Evolutionary conservation across 30 jellyfish, hydroid and myxozoan species (phyloP).

Genomic region (Sanderia malayensis): DNA sequence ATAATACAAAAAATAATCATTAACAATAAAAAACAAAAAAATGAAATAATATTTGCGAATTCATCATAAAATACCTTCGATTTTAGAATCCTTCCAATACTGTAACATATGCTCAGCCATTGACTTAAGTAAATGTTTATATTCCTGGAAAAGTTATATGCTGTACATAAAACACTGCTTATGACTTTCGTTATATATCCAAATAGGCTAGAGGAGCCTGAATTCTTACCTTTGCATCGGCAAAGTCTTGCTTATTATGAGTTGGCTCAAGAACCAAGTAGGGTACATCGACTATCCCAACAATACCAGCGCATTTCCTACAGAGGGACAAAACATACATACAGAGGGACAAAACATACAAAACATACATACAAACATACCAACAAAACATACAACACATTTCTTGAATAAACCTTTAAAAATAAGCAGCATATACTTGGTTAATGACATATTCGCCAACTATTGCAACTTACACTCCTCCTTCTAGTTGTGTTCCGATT

Average conservation of each 20-base stretch:
- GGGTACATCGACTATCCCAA: slow-evolving; percentile 96
- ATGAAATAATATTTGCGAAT: no score
- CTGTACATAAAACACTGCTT: no score
- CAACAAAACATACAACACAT: no score
- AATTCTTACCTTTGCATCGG: slow-evolving; percentile 79
- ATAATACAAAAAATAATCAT: no score
- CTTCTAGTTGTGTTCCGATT: slow-evolving; percentile 85
- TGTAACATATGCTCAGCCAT: slow-evolving; percentile 96
- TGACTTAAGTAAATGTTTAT: slow-evolving; percentile 82
- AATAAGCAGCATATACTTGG: no score
- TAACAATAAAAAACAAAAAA: no score
- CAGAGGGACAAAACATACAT: not conserved
- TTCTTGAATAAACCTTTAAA: no score
- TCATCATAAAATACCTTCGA: slow-evolving; percentile 75
- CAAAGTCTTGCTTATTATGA: slow-evolving; percentile 93
- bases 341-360: no score
- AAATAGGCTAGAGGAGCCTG: no score
- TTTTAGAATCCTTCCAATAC: slow-evolving; percentile 90
- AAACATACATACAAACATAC: no score
- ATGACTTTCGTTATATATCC: no score
- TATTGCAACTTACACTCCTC: slow-evolving; percentile 86
- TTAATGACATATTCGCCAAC: no score
- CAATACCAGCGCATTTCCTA: slow-evolving; percentile 83
- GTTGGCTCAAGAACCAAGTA: slow-evolving; percentile 93
- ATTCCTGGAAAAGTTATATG: slow-evolving; percentile 73